These are phyloP conservation scores for Sebastes ruberrimus DNA, from an alignment of 2,797 vertebrate species.

Conservation along the genomic window DNA sequence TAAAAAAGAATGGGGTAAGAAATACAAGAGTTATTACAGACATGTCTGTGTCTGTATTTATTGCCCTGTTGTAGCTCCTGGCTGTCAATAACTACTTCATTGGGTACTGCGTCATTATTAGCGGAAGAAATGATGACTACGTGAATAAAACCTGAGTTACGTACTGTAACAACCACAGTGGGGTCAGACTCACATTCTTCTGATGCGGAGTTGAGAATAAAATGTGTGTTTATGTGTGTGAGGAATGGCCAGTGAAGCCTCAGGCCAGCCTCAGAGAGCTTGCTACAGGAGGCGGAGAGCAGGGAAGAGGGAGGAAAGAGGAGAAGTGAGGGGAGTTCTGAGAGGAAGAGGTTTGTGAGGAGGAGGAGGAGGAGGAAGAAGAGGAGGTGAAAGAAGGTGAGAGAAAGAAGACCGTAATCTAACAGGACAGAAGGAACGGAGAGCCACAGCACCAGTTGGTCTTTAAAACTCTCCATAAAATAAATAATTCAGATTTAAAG, in stretches of 20 bases:
- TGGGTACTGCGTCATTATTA: not conserved
- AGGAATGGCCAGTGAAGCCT: not conserved
- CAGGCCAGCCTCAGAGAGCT: conserved; percentile 11
- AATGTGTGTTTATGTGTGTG: not conserved
- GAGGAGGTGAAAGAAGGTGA: not conserved
- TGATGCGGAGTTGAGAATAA: not conserved
- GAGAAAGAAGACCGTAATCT: not conserved
- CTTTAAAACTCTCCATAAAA: not conserved
- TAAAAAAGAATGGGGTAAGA: not conserved
- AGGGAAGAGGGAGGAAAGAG: not conserved
- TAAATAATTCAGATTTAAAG: not conserved
- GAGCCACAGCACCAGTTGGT: not conserved
- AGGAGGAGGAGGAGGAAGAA: too few relatives aligned
- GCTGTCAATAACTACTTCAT: not conserved
- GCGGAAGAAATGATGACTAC: not conserved
- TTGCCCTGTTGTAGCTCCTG: not conserved
- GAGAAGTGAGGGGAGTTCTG: too few relatives aligned
- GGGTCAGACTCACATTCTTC: not conserved
- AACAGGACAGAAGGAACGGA: not conserved
- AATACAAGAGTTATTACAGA: not conserved
- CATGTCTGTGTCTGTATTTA: not conserved
- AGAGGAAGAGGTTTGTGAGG: too few relatives aligned
- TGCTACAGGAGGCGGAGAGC: not conserved
- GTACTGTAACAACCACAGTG: not conserved
- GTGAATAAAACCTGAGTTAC: not conserved